Evolutionary conservation across 2,888 invertebrate species (phyloP).

Genomic region (Polymixis lichenea): DNA sequence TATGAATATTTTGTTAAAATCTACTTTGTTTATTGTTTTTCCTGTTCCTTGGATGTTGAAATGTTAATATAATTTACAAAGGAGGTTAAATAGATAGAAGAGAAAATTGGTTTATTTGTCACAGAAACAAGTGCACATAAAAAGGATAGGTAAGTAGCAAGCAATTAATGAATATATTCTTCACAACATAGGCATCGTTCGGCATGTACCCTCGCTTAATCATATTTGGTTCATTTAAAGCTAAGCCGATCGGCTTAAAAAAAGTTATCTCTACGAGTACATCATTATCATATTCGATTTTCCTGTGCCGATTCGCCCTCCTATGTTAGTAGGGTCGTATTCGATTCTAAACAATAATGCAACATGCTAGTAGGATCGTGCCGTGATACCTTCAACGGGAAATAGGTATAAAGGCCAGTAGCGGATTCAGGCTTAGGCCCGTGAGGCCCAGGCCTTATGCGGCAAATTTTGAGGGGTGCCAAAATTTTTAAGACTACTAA

Average conservation of each 20-base stretch:
- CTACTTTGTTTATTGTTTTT: background rate
- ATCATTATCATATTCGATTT: background rate
- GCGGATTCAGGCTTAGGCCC: too few relatives aligned
- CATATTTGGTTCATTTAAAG: background rate
- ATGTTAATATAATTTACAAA: background rate
- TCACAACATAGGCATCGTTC: background rate
- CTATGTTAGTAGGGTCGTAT: background rate
- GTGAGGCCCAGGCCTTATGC: too few relatives aligned
- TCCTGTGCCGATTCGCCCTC: background rate
- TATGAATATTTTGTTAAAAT: constrained; percentile 7
- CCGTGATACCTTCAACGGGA: constrained; percentile 18
- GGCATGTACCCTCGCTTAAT: background rate
- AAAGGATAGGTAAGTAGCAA: background rate
- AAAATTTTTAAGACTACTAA: too few relatives aligned
- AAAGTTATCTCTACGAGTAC: background rate
- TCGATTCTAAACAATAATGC: background rate
- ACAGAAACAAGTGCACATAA: background rate
- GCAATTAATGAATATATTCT: background rate
- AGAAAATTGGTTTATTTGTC: background rate
- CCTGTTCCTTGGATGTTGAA: background rate
- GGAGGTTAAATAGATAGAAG: background rate
- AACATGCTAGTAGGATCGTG: background rate
- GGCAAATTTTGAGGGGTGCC: too few relatives aligned
- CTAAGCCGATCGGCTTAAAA: background rate
- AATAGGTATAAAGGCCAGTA: too few relatives aligned